These are phyloP conservation scores for Rutilus rutilus DNA, from an alignment of 2,113 vertebrate genomes.

Conservation along the genomic window DNA sequence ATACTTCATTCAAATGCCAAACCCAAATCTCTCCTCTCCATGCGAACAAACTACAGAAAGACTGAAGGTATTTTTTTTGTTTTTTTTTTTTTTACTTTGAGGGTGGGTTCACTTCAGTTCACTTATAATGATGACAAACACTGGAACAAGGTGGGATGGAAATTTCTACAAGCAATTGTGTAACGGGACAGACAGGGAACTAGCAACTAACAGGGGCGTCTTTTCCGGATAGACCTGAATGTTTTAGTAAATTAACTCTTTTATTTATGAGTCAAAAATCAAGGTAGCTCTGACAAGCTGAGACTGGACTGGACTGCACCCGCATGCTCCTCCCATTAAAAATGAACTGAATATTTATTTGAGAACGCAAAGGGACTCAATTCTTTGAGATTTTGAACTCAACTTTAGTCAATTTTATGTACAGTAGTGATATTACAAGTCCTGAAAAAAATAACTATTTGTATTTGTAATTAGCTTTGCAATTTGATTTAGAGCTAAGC, in stretches of 20 bases:
- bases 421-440: background rate
- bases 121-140: background rate
- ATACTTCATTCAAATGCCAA: constrained; percentile 2
- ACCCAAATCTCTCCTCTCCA: background rate
- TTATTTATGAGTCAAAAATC: background rate
- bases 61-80: background rate
- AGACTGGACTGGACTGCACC: background rate
- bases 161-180: background rate
- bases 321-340: too few species aligned
- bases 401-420: background rate
- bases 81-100: background rate
- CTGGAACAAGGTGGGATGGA: background rate
- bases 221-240: background rate
- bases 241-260: background rate
- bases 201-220: background rate
- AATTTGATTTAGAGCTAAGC: background rate
- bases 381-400: background rate
- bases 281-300: background rate
- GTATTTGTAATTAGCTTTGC: background rate
- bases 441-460: background rate
- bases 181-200: background rate
- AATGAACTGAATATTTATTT: background rate
- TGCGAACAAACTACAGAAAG: background rate
- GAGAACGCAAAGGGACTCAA: background rate
- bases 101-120: constrained; percentile 21